phyloP scores from a whole-genome alignment of 2,888 invertebrate genomes.

The Lasioglossum leucozonium region DNA sequence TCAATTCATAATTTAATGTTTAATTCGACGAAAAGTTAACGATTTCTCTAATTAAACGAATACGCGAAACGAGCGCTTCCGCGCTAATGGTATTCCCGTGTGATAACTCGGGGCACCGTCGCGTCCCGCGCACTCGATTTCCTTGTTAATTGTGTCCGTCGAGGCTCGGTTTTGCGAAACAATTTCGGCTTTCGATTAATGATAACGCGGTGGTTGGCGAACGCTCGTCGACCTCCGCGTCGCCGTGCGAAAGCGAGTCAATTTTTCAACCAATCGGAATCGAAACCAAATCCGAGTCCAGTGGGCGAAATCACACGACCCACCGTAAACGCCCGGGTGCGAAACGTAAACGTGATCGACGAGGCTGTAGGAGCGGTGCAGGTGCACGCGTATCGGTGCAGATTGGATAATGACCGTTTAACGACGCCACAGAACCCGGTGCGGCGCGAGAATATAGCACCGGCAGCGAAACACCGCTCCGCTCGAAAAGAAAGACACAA shows the following conservation, averaged over 20 bases:
- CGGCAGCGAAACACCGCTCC: conserved; percentile 4
- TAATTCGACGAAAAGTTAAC: neutral
- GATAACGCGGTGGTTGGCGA: neutral
- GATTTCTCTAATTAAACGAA: neutral
- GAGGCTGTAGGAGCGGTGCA: conserved; percentile 34
- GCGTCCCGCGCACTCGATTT: neutral
- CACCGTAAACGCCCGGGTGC: neutral
- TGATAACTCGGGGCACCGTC: neutral
- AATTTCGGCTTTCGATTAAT: neutral
- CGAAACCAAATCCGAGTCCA: neutral
- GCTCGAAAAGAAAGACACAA: conserved; percentile 14
- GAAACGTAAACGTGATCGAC: conserved; percentile 25
- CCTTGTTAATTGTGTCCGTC: neutral
- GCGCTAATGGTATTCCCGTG: neutral
- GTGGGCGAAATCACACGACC: neutral
- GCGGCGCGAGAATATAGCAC: conserved; percentile 16
- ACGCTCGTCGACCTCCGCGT: neutral
- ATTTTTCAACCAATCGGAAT: neutral
- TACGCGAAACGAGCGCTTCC: neutral
- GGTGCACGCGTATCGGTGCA: conserved; percentile 43
- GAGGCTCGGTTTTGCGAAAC: neutral
- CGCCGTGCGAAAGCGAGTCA: neutral
- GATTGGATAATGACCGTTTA: conserved; percentile 63
- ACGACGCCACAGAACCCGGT: conserved; percentile 55
- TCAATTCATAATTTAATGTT: neutral